Base-by-base conservation (phyloP, 2,888 invertebrate genomes). In the Phyllotreta cruciferae region DNA sequence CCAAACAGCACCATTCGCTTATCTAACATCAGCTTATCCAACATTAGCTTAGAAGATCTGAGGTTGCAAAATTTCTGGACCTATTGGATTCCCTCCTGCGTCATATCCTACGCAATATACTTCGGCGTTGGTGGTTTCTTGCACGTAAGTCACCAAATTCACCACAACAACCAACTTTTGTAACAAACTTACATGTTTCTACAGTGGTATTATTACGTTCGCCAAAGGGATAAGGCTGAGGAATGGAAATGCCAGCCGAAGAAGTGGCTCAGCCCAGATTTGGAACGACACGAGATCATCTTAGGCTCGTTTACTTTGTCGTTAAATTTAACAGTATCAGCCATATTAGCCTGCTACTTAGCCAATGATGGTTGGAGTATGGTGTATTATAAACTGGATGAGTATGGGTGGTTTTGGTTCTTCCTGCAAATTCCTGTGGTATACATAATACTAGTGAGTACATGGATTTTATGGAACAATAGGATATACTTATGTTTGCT, bases 241-340 rank as follows among this genome's bases (percentile, higher is more conserved):
- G 87, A 88, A 69, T 91, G 91, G 90, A 91, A 91, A 80, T 87
- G 89, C 68, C 91, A 91, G 74, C 90, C 90, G 0, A 83, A 83
- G 44, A 88, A 88, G 68, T 90, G 88, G 86, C 73, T 90, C 8
- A 79, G 86, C 0, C 86, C 88, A 0, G 87, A 89, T 61, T 78
- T 90, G 56, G 90, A 90, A 73, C 82, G 85, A 3, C 88, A 90
- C 70, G 90, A 90, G 80, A 88, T 91, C 67, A 79, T 87, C 72
- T 73, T 87, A 3, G 90, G 90, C 0, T 84, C 85, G 0, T 4
- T 85, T 1, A 86, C 88, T 0, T 82, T 90, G 13, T 66, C 87
- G 10, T 47, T 86, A 47, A 84, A 83, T 0, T 85, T 87, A 1
- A 79, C 82, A 0, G 80, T 85, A 70, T 87, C 89, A 0, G 87